A percentile compares a stretch with the other conserved stretches of the same genome.
phyloP scores from a whole-genome alignment of 2,888 invertebrate species.

The Synanthedon vespiformis region DNA sequence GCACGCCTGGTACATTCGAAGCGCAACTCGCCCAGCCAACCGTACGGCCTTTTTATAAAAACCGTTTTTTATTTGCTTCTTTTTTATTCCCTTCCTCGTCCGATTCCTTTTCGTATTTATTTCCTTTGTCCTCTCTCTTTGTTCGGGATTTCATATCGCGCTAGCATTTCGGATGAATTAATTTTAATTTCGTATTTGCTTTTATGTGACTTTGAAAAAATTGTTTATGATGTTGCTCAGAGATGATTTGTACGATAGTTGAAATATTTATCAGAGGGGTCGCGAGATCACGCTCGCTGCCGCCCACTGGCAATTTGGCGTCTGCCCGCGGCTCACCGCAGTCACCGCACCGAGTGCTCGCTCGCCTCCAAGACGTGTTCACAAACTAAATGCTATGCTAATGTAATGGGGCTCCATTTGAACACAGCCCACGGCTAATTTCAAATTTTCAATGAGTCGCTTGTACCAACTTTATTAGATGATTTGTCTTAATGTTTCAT shows the following conservation, averaged over 20 bases:
- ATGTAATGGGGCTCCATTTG: conserved; percentile 63
- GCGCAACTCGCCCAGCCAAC: not conserved
- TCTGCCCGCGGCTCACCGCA: conserved; percentile 38
- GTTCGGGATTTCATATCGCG: conserved; percentile 57
- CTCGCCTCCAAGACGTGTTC: conserved; percentile 43
- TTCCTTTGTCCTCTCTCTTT: conserved; percentile 39
- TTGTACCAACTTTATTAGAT: conserved; percentile 46
- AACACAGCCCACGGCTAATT: conserved; percentile 60
- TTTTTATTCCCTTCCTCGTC: conserved; percentile 22
- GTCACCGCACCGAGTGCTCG: conserved; percentile 28
- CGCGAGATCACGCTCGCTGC: conserved; percentile 25
- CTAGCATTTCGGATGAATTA: conserved; percentile 56
- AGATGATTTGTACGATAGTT: conserved; percentile 20
- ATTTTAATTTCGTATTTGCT: conserved; percentile 43
- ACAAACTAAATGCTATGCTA: conserved; percentile 63
- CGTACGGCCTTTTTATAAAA: not conserved
- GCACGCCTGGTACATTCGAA: conserved; percentile 38
- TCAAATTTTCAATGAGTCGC: conserved; percentile 62
- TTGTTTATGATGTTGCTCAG: conserved; percentile 6
- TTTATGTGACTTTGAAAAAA: conserved; percentile 5
- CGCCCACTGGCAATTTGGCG: conserved; percentile 63
- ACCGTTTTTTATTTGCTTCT: conserved; percentile 31
- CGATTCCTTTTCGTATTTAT: conserved; percentile 44
- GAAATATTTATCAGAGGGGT: conserved; percentile 55
- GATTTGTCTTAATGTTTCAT: conserved; percentile 19